Evolutionary conservation across 1,140 invertebrate genomes (phyloP).

Genomic region (Asobara japonica): DNA sequence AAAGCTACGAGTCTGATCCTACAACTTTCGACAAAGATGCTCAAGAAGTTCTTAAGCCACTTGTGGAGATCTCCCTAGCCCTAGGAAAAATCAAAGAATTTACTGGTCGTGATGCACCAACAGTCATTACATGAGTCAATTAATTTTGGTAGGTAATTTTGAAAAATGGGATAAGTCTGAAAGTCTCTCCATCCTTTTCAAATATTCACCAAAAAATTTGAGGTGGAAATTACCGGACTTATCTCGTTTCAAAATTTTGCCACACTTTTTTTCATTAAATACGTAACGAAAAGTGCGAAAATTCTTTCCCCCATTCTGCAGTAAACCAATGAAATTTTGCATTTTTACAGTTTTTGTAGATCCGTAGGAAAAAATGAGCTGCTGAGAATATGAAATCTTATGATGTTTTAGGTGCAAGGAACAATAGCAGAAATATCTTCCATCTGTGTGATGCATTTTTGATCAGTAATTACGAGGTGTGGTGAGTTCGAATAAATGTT

Average conservation of each 20-base stretch:
- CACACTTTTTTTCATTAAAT: too few relatives aligned
- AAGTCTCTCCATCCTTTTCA: too few relatives aligned
- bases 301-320: too few relatives aligned
- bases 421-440: background rate
- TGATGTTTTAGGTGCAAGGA: background rate
- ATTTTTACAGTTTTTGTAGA: constrained; percentile 17
- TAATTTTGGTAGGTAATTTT: background rate
- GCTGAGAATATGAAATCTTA: too few relatives aligned
- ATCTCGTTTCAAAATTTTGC: too few relatives aligned
- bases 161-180: too few relatives aligned
- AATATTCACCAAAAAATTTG: too few relatives aligned
- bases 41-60: constrained; percentile 86
- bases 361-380: background rate
- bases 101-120: constrained; percentile 89
- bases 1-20: constrained; percentile 81
- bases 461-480: too few relatives aligned
- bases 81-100: constrained; percentile 85
- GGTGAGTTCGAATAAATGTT: too few relatives aligned
- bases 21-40: constrained; percentile 76
- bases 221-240: too few relatives aligned
- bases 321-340: background rate
- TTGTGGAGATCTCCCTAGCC: constrained; percentile 89
- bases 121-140: constrained; percentile 92
- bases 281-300: too few relatives aligned
- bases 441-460: too few relatives aligned